Conservation (phyloP, 2,797 vertebrate species). For the Urophycis tenuis region DNA sequence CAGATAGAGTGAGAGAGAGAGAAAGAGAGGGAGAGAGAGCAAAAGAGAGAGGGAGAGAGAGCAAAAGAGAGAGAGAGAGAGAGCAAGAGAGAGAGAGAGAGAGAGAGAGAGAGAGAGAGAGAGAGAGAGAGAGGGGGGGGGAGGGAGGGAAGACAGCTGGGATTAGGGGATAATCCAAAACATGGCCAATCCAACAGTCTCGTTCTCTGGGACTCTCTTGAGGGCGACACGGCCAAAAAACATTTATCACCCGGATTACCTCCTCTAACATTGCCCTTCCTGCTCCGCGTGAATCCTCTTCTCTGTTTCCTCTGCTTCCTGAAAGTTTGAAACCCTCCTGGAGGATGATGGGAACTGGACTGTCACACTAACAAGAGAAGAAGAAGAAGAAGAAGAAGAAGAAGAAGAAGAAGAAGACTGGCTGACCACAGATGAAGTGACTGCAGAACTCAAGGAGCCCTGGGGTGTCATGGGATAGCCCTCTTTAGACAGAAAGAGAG, state of each 20-base stretch:
- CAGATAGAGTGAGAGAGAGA: conserved; percentile 31
- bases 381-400: conserved; percentile 4
- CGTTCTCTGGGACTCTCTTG: conserved; percentile 25
- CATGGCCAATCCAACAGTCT: conserved; percentile 55
- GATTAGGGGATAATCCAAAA: conserved; percentile 65
- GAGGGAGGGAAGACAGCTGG: conserved; percentile 46
- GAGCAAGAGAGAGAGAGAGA: conserved; percentile 35
- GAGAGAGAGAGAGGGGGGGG: conserved; percentile 36
- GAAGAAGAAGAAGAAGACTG: not conserved
- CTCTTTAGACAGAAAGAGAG: not conserved
- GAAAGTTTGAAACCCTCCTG: conserved; percentile 2
- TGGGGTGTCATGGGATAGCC: not conserved
- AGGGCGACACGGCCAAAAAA: conserved; percentile 47
- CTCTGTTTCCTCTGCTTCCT: conserved; percentile 22
- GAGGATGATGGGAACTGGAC: conserved; percentile 16
- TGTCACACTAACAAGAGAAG: conserved; percentile 15
- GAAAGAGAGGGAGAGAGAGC: conserved; percentile 34
- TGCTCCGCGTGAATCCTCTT: not conserved
- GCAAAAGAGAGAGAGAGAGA: conserved; percentile 31
- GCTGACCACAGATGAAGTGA: not conserved
- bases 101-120: conserved; percentile 48
- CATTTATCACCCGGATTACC: conserved; percentile 35
- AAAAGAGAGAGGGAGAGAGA: conserved; percentile 37
- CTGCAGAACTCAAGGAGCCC: not conserved
- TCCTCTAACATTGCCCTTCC: conserved; percentile 21